phyloP scores from a whole-genome alignment of 2,113 vertebrate species.

The Acinonyx jubatus region DNA sequence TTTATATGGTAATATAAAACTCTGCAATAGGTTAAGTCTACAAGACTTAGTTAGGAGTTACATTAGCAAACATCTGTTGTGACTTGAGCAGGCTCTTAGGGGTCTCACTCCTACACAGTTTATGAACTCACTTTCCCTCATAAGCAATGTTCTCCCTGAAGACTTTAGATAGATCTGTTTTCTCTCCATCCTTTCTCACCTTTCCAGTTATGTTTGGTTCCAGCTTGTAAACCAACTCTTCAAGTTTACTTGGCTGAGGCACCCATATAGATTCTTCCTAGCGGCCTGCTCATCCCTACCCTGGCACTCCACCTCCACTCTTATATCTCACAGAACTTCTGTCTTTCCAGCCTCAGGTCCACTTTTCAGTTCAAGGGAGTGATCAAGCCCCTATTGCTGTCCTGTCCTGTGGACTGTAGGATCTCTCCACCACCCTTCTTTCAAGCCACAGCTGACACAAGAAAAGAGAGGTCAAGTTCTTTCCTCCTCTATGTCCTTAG shows the following conservation, averaged over 20 bases:
- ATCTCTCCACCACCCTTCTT: neutral
- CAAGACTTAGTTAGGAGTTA: neutral
- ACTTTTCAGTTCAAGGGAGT: neutral
- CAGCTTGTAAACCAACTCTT: neutral
- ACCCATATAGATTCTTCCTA: neutral
- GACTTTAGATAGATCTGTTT: neutral
- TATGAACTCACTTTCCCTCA: neutral
- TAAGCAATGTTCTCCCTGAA: neutral
- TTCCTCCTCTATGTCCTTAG: neutral
- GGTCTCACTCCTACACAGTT: neutral
- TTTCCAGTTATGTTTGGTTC: neutral
- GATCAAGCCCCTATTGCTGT: accelerated
- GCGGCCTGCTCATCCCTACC: accelerated
- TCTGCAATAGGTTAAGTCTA: neutral
- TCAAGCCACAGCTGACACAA: no score
- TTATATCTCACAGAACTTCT: neutral
- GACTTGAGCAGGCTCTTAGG: neutral
- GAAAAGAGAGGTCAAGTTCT: neutral
- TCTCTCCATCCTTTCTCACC: neutral
- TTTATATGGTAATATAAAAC: neutral
- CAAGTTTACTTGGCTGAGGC: no score
- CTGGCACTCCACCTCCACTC: neutral
- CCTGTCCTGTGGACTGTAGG: neutral
- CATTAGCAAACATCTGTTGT: neutral
- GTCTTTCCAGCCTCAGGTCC: neutral